A percentile compares a stretch with the other conserved stretches of the same genome.
Conservation (phyloP, 2,113 vertebrate genomes). For the Pelmatolapia mariae region DNA sequence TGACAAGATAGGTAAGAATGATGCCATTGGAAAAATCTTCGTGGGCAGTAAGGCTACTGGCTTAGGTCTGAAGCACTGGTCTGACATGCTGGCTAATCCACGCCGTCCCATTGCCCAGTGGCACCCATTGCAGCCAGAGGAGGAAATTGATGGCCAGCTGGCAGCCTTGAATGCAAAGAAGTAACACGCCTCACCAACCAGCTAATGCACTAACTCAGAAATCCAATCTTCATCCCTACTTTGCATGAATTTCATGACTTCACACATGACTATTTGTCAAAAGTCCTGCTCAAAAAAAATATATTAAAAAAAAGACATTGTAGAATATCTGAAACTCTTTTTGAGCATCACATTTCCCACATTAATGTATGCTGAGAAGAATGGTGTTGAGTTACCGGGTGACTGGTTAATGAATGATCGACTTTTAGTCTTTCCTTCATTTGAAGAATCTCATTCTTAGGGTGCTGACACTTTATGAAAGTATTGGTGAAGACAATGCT, state of each 20-base stretch:
- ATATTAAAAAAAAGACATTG: constrained; percentile 51
- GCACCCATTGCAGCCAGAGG: constrained; percentile 93
- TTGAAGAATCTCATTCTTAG: constrained; percentile 45
- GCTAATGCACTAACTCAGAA: constrained; percentile 59
- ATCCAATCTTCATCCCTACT: constrained; percentile 16
- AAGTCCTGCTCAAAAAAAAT: constrained; percentile 47
- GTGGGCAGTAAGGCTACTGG: constrained; percentile 87
- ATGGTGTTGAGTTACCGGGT: neutral
- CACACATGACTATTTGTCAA: constrained; percentile 35
- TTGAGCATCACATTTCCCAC: constrained; percentile 39
- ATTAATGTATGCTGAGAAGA: constrained; percentile 29
- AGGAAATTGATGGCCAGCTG: constrained; percentile 87
- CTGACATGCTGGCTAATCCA: constrained; percentile 96
- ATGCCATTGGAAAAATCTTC: constrained; percentile 97
- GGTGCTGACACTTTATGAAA: constrained; percentile 38
- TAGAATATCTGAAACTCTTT: constrained; percentile 47
- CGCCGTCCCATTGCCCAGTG: constrained; percentile 96
- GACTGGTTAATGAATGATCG: constrained; percentile 20
- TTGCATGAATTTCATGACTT: constrained; percentile 72
- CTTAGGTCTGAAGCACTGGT: constrained; percentile 95
- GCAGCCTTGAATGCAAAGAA: constrained; percentile 86
- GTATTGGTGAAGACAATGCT: constrained; percentile 23
- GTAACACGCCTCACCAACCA: constrained; percentile 70
- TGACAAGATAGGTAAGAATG: constrained; percentile 98
- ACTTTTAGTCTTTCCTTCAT: constrained; percentile 42